Evolutionary conservation across 92 coral and sea anemone genomes (phyloP), one percentile per base, ranked within the genome.

Genomic region (Palythoa heliodiscus): DNA sequence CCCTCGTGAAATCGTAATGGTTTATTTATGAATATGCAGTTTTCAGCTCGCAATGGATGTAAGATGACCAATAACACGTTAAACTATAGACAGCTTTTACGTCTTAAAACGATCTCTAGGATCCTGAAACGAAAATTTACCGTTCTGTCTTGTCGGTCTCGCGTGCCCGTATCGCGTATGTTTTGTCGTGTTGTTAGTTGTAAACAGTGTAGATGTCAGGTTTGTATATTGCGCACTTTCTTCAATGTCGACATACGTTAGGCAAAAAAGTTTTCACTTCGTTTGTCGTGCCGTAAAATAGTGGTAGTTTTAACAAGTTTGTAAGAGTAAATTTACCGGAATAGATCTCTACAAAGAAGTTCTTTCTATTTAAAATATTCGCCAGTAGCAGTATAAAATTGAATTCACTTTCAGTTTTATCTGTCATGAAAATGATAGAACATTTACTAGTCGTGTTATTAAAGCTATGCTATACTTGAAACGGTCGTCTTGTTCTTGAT

Each of bases 131-230:
- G 55, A 52, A 78, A 80, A 12, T 61, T 16, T 53, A 43, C 63
- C 84, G 29, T 23, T 12, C 15, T 61, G 9, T 79, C 73, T 39
- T 24, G 19, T 52, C 25, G 47, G 11, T 52, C 77, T 75, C 79
- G 88, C 88, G 92, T 87, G 85, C 73, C 13, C 29, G n/a, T 69
- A 29, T 25, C 73, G 5, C 29, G n/a, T 69, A 29, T 25, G 37
- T 69, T 69, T 15, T 37, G 17, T 25, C 73, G 11, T 24, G 73
- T 69, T 14, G 22, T 63, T 63, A 17, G 22, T 17, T 63, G 8
- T 63, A 63, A 16, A 63, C 69, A 63, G 69, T 8, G 19, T 58
- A 58, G 66, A 63, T 8, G 22, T 7, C 25, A 23, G 10, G n/a
- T 7, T n/a, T 17, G 6, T 7, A 17, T 63, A 17, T 63, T 63